Evolutionary conservation across 2,113 vertebrate species (phyloP).

Genomic region (Cyrtonyx montezumae): DNA sequence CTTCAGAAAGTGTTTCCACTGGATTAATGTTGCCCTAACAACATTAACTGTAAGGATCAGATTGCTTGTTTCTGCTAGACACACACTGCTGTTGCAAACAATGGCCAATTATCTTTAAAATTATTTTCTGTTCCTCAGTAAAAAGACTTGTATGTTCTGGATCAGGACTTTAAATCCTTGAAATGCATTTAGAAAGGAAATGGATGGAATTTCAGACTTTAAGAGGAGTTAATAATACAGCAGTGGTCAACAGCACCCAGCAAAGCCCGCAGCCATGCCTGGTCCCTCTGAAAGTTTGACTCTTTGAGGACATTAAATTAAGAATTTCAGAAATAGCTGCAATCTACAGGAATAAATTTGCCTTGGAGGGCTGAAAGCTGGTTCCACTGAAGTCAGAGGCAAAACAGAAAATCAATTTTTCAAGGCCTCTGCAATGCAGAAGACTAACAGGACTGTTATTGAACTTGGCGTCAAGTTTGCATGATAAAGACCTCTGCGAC

Average conservation of each 20-base stretch:
- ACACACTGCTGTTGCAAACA: neutral
- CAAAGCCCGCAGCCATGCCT: neutral
- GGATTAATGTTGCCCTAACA: conserved; percentile 29
- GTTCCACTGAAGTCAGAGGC: neutral
- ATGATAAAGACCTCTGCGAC: conserved; percentile 18
- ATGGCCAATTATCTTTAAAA: neutral
- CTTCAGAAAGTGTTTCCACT: conserved; percentile 13
- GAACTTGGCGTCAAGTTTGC: conserved; percentile 40
- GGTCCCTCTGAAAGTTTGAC: neutral
- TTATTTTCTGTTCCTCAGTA: neutral
- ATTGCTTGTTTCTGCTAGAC: conserved; percentile 15
- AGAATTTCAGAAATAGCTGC: neutral
- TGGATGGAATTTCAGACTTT: neutral
- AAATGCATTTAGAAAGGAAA: neutral
- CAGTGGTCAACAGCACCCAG: neutral
- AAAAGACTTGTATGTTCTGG: neutral
- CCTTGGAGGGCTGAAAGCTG: neutral
- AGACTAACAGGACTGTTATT: conserved; percentile 16
- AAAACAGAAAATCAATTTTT: conserved; percentile 54
- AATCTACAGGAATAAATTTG: neutral
- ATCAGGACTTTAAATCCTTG: neutral
- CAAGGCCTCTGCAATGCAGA: conserved; percentile 37
- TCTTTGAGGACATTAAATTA: neutral
- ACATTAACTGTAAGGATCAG: neutral
- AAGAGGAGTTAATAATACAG: neutral